A percentile compares a stretch with the other conserved stretches of the same genome.
phyloP scores from a whole-genome alignment of 2,797 vertebrate genomes.

The Artibeus jamaicensis region DNA sequence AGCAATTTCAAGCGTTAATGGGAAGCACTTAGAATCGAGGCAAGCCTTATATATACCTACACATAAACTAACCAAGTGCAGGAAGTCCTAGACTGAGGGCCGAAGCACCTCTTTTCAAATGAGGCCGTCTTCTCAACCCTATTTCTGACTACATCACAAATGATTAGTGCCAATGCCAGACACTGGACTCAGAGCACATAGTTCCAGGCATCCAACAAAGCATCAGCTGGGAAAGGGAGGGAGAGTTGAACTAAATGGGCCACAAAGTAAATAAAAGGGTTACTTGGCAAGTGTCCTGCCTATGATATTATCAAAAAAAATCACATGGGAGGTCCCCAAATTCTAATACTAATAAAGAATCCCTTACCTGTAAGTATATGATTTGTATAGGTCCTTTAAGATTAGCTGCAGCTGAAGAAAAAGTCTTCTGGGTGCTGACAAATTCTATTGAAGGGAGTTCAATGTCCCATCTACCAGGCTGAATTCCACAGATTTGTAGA shows the following conservation, averaged over 20 bases:
- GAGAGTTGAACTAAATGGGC: neutral
- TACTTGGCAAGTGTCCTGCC: neutral
- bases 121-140: neutral
- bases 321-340: neutral
- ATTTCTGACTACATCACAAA: neutral
- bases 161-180: neutral
- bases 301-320: slow-evolving; percentile 8
- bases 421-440: slow-evolving; percentile 40
- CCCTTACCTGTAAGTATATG: slow-evolving; percentile 44
- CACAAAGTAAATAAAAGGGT: neutral
- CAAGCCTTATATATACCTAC: neutral
- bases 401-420: slow-evolving; percentile 25
- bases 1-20: neutral
- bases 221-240: neutral
- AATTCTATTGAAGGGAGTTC: slow-evolving; percentile 31
- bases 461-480: neutral
- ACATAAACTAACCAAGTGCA: neutral
- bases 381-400: slow-evolving; percentile 4
- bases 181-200: neutral
- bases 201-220: neutral
- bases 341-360: slow-evolving; percentile 30
- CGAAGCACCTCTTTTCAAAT: slow-evolving; percentile 18
- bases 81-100: neutral
- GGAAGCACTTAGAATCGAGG: slow-evolving; percentile 27
- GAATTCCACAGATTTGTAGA: slow-evolving; percentile 21